Percentiles rank a stretch among this genome's conserved stretches.
phyloP scores from a whole-genome alignment of 2,113 vertebrate species.

The Phoxinus phoxinus region DNA sequence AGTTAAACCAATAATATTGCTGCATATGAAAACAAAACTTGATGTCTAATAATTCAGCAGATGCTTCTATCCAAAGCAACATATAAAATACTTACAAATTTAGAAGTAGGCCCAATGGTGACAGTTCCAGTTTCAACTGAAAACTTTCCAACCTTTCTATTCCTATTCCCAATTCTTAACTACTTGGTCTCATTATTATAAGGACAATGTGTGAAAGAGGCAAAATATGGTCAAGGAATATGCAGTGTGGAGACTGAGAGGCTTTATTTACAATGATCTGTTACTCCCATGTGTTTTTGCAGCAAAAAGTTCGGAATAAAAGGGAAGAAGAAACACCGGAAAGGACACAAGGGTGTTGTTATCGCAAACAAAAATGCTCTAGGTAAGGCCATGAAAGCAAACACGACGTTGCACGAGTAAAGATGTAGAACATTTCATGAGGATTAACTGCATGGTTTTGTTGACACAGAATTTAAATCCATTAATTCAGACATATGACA shows the following conservation, averaged over 20 bases:
- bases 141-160: too few species aligned
- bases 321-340: conserved; percentile 85
- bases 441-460: conserved; percentile 31
- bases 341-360: conserved; percentile 76
- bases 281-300: conserved; percentile 22
- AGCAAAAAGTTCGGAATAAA: conserved; percentile 83
- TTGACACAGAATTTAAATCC: conserved; percentile 18
- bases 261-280: neutral
- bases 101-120: too few species aligned
- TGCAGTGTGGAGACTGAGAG: neutral
- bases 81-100: too few species aligned
- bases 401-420: conserved; percentile 56
- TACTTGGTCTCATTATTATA: neutral
- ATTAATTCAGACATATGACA: neutral
- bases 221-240: neutral
- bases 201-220: neutral
- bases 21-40: too few species aligned
- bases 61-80: too few species aligned
- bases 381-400: conserved; percentile 81
- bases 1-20: too few species aligned
- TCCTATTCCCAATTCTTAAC: too few species aligned
- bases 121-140: too few species aligned
- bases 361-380: conserved; percentile 83
- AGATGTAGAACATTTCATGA: conserved; percentile 12
- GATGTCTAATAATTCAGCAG: too few species aligned